These are phyloP conservation scores for Pandemis corylana DNA, from an alignment of 2,888 invertebrate genomes.

Conservation along the genomic window DNA sequence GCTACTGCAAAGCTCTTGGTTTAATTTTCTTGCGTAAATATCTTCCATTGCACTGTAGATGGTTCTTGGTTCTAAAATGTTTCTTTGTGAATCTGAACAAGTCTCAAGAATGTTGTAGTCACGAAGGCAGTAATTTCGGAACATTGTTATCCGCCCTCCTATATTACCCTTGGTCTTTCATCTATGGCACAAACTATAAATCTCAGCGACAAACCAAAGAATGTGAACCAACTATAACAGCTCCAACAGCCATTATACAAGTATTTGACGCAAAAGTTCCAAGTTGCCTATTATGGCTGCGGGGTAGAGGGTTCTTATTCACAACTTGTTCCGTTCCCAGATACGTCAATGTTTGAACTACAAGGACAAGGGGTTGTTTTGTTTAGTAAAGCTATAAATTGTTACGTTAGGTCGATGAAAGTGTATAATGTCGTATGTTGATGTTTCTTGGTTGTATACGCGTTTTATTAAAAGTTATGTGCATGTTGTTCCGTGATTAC, in stretches of 20 bases:
- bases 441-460: neutral
- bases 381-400: conserved; percentile 33
- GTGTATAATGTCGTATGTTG: neutral
- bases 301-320: conserved; percentile 40
- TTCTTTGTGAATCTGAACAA: neutral
- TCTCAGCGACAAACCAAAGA: conserved; percentile 36
- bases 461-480: neutral
- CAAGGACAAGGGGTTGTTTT: conserved; percentile 37
- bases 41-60: conserved; percentile 3
- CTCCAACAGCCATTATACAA: conserved; percentile 40
- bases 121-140: neutral
- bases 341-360: conserved; percentile 40
- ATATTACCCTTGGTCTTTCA: conserved; percentile 11
- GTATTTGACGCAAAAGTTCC: conserved; percentile 40
- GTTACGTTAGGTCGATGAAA: conserved; percentile 10
- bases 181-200: conserved; percentile 35
- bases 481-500: neutral
- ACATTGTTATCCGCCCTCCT: neutral
- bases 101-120: neutral
- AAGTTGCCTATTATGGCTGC: conserved; percentile 40
- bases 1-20: neutral
- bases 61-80: neutral
- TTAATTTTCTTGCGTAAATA: conserved; percentile 28
- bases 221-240: conserved; percentile 35
- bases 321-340: conserved; percentile 37